These are phyloP conservation scores for Ctenodactylus gundi DNA, from an alignment of 2,113 vertebrate genomes.

Conservation along the genomic window DNA sequence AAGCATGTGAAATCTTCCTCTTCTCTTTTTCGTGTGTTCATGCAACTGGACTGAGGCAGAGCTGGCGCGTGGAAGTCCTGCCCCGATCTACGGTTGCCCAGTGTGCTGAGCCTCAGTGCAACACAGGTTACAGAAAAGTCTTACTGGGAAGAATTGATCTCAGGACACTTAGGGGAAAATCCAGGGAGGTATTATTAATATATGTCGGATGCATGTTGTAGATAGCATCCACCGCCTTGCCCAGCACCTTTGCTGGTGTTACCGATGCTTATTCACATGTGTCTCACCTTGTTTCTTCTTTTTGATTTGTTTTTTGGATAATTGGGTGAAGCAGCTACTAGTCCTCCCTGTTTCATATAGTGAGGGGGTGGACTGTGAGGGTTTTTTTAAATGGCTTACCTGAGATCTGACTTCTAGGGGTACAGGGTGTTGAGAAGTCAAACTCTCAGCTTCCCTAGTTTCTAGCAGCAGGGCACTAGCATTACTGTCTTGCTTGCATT, in stretches of 20 bases:
- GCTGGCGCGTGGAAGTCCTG: background rate
- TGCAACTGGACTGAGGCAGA: background rate
- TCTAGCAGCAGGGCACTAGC: background rate
- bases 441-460: background rate
- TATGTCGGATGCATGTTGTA: background rate
- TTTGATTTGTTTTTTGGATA: slow-evolving; percentile 11
- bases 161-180: background rate
- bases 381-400: slow-evolving; percentile 4
- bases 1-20: background rate
- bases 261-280: too few species aligned
- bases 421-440: background rate
- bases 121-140: background rate
- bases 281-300: too few species aligned
- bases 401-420: background rate
- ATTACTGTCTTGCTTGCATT: background rate
- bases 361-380: background rate
- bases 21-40: background rate
- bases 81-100: background rate
- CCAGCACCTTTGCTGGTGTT: background rate
- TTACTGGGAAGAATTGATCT: slow-evolving; percentile 4
- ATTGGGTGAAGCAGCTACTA: background rate
- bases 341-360: slow-evolving; percentile 9
- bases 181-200: background rate
- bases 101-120: background rate
- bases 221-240: background rate